These are phyloP conservation scores for Octopus sinensis DNA, from an alignment of 1,140 invertebrate species.

Conservation along the genomic window DNA sequence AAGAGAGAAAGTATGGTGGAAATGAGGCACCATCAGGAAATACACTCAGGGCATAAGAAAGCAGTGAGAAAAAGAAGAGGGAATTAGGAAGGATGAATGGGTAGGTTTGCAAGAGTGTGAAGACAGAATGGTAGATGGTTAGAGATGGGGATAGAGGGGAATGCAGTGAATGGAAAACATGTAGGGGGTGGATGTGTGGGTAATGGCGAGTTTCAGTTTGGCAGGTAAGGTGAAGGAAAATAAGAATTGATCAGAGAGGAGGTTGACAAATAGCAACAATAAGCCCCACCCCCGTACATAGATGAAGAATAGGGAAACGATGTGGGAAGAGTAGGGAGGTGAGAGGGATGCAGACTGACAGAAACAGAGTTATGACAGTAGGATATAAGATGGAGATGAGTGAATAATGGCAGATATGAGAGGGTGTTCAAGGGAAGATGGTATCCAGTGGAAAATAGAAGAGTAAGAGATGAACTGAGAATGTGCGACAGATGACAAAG, in stretches of 20 bases:
- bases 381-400: constrained; percentile 10
- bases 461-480: background rate
- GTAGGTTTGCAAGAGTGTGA: background rate
- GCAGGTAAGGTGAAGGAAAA: constrained; percentile 9
- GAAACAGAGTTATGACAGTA: too few relatives aligned
- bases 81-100: background rate
- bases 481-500: background rate
- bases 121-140: background rate
- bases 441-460: background rate
- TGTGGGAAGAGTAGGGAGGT: background rate
- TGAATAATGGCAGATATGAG: constrained; percentile 15
- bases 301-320: background rate
- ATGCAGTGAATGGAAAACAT: background rate
- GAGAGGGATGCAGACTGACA: background rate
- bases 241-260: background rate
- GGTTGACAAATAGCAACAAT: background rate
- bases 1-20: too few relatives aligned
- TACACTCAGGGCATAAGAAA: background rate
- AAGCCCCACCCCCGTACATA: background rate
- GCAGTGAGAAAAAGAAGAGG: background rate
- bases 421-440: background rate
- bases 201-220: background rate
- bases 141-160: background rate
- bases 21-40: too few relatives aligned
- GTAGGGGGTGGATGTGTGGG: background rate